These are phyloP conservation scores for Rhamphomyia laevipes DNA, from an alignment of 2,888 invertebrate genomes.

Conservation along the genomic window DNA sequence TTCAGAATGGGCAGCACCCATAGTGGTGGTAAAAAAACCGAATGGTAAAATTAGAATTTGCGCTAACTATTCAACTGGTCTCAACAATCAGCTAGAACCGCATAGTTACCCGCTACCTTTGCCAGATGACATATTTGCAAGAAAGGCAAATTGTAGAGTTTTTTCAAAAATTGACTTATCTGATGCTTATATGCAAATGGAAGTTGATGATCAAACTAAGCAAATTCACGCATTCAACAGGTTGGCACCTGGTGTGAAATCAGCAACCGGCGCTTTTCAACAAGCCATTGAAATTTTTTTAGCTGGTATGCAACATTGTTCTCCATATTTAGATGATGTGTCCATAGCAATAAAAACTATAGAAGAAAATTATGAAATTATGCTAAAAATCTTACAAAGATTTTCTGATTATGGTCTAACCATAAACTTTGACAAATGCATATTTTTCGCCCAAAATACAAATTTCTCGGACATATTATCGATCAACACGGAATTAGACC, in stretches of 20 bases:
- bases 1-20: too few relatives aligned
- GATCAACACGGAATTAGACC: slow-evolving; percentile 3
- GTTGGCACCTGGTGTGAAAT: slow-evolving; percentile 13
- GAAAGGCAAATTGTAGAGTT: not conserved
- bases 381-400: slow-evolving; percentile 5
- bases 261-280: slow-evolving; percentile 15
- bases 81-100: slow-evolving; percentile 6
- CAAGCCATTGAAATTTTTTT: slow-evolving; percentile 13
- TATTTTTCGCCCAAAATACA: slow-evolving; percentile 6
- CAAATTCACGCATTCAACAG: slow-evolving; percentile 13
- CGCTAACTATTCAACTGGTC: slow-evolving; percentile 17
- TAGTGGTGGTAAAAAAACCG: slow-evolving; percentile 11
- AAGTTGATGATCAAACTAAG: slow-evolving; percentile 10
- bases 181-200: slow-evolving; percentile 10
- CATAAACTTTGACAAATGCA: slow-evolving; percentile 11
- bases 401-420: slow-evolving; percentile 7
- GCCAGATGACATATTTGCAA: slow-evolving; percentile 13
- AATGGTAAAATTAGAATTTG: slow-evolving; percentile 16
- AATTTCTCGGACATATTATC: slow-evolving; percentile 12
- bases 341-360: too few relatives aligned
- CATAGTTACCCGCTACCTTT: slow-evolving; percentile 11
- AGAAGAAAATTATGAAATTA: slow-evolving; percentile 8
- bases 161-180: slow-evolving; percentile 9
- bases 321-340: slow-evolving; percentile 14
- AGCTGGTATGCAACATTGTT: slow-evolving; percentile 9